Evolutionary conservation across 37 sponge, comb jelly and placozoan species (phyloP).

Genomic region (Chondrilla cf. caribensis): DNA sequence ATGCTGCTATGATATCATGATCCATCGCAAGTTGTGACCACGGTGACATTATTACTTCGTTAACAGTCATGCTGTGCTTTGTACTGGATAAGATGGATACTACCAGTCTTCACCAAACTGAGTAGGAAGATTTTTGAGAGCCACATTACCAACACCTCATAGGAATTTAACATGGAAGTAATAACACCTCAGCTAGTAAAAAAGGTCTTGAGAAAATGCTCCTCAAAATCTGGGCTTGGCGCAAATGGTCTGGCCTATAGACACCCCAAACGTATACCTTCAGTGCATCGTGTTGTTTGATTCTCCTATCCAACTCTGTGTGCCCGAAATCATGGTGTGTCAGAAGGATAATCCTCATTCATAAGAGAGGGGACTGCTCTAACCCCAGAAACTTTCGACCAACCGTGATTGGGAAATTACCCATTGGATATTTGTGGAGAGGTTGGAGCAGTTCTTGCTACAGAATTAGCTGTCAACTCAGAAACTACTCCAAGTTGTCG

Average conservation of each 20-base stretch:
- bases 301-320: not conserved
- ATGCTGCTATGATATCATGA: too few species aligned
- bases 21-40: too few species aligned
- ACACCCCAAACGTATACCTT: not conserved
- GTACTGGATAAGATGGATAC: too few species aligned
- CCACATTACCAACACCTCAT: too few species aligned
- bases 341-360: not conserved
- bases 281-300: not conserved
- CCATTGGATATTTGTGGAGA: constrained; percentile 5
- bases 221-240: not conserved
- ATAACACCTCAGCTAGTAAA: too few species aligned
- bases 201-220: not conserved
- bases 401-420: constrained; percentile 18
- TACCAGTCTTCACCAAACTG: too few species aligned
- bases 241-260: not conserved
- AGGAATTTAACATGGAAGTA: too few species aligned
- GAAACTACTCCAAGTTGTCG: not conserved
- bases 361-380: not conserved
- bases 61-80: too few species aligned
- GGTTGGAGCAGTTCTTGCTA: not conserved
- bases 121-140: too few species aligned
- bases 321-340: not conserved
- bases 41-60: too few species aligned
- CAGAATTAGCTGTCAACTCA: not conserved
- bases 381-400: constrained; percentile 11